phyloP scores from a whole-genome alignment of 1,140 invertebrate species.

The Myzus persicae region DNA sequence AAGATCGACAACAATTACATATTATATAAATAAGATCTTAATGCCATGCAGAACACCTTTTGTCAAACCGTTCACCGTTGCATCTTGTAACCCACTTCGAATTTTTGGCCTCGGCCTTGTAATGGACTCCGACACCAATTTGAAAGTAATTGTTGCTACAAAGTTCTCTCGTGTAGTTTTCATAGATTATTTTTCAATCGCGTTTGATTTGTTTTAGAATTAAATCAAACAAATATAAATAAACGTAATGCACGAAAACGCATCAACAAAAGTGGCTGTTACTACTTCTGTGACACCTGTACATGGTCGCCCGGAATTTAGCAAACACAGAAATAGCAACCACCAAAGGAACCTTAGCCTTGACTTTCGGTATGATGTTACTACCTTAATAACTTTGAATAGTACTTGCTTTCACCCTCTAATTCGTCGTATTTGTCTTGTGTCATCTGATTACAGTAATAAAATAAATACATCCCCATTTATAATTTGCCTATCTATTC shows the following conservation, averaged over 20 bases:
- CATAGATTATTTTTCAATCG: neutral
- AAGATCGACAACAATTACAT: neutral
- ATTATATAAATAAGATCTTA: neutral
- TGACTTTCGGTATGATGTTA: constrained; percentile 72
- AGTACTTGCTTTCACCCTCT: neutral
- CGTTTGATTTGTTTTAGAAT: constrained; percentile 7
- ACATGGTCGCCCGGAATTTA: constrained; percentile 69
- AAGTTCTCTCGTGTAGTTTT: neutral
- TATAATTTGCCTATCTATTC: too few relatives aligned
- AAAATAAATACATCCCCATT: neutral
- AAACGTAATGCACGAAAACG: constrained; percentile 35
- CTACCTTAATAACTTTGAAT: neutral
- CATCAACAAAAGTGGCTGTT: constrained; percentile 61
- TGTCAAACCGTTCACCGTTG: neutral
- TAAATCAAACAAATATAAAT: neutral
- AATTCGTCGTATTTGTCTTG: neutral
- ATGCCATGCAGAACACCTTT: neutral
- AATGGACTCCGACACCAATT: constrained; percentile 33
- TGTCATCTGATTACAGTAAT: neutral
- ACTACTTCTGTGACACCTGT: constrained; percentile 67
- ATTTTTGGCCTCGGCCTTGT: constrained; percentile 33
- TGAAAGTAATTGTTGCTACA: constrained; percentile 33
- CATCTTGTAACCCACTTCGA: neutral
- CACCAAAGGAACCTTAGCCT: constrained; percentile 81
- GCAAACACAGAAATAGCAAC: constrained; percentile 72